Evolutionary conservation across 1,140 invertebrate genomes (phyloP), one percentile per base, ranked within the genome.

Genomic region (Euwallacea fornicatus): DNA sequence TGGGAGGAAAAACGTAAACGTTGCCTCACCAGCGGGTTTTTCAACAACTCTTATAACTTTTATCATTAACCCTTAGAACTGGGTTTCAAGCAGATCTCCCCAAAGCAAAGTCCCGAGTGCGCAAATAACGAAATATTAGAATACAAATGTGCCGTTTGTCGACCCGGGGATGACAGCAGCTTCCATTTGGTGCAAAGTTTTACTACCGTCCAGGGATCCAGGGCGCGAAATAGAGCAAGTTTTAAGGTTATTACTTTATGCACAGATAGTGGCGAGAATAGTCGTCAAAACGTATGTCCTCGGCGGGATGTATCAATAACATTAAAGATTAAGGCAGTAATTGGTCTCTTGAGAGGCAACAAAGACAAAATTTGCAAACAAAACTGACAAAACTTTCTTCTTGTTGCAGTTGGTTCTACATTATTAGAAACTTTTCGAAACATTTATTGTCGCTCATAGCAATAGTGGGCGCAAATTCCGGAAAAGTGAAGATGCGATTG

Each of bases 51-150:
- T 33, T 33, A 33, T 1, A 33, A 33, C 21, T 33, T 33, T 33
- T 33, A 33, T 4, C 21, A 33, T 33, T 33, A 33, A 33, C 21
- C 21, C 1, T 33, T 33, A 33, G 21, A 33, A 33, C 21, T 33
- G 21, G 21, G 21, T 33, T 33, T 33, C 21, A 33, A 33, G 21
- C 21, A 33, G 21, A 33, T 33, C 21, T 33, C 41, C 63, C 41
- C 63, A 10, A n/a, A 54, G 63, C 63, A 44, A 56, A 62, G 41
- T 59, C 66, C 66, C 9, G 62, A 69, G 66, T 53, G 46, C 58
- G 62, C 66, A 69, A 69, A 69, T 69, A 69, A 69, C 58, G 58
- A 69, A 69, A 69, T 69, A 69, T 69, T 69, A 61, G 66, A 69
- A 69, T 69, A 69, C 21, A 69, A 69, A 69, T 62, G 59, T 58